These are phyloP conservation scores for Phataginus tetradactyla DNA, from an alignment of 2,797 vertebrate genomes.

Conservation along the genomic window DNA sequence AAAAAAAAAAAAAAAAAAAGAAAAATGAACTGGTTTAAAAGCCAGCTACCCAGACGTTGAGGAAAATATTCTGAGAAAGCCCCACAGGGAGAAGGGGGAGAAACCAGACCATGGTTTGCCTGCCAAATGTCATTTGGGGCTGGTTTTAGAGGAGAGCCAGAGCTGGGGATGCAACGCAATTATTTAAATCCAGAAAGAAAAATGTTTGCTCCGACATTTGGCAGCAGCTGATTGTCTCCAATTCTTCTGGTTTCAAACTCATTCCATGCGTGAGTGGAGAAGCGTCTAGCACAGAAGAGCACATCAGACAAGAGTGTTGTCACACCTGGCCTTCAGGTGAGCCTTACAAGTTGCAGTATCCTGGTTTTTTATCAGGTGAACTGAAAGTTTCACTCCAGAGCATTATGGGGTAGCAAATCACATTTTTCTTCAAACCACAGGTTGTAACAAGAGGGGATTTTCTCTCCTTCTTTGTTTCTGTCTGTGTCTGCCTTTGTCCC, in stretches of 20 bases:
- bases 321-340: neutral
- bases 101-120: conserved; percentile 65
- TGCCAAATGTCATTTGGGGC: conserved; percentile 81
- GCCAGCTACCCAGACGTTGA: conserved; percentile 51
- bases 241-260: conserved; percentile 8
- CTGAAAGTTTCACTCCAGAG: neutral
- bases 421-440: conserved; percentile 41
- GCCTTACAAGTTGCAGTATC: neutral
- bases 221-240: conserved; percentile 59
- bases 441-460: conserved; percentile 30
- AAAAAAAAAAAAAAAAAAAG: too few relatives aligned
- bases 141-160: conserved; percentile 76
- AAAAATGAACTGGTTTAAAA: conserved; percentile 75
- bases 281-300: neutral
- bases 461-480: conserved; percentile 66
- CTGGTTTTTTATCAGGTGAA: neutral
- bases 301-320: fast-evolving
- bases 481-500: conserved; percentile 63
- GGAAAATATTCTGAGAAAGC: conserved; percentile 70
- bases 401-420: neutral
- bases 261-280: neutral
- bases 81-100: conserved; percentile 62
- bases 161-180: conserved; percentile 72
- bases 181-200: conserved; percentile 84
- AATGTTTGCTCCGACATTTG: conserved; percentile 78